These are phyloP conservation scores for Sciurus vulgaris DNA, from an alignment of 2,797 vertebrate genomes.

Conservation along the genomic window DNA sequence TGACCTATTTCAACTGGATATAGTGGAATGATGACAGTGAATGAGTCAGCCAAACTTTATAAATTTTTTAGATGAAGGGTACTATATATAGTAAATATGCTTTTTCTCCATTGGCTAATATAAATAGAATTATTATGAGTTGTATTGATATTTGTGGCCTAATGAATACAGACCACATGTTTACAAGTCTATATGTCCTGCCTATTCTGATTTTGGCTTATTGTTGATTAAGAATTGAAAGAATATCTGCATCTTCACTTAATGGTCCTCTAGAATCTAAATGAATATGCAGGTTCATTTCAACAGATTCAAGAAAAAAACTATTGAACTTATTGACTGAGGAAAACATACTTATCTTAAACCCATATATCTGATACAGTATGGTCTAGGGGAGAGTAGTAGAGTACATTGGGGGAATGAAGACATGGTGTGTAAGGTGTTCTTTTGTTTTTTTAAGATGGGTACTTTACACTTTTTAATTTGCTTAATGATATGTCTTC, in stretches of 20 bases:
- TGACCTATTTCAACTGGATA: neutral
- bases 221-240: neutral
- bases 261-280: neutral
- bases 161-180: neutral
- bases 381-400: neutral
- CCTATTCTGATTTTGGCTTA: neutral
- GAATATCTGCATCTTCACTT: neutral
- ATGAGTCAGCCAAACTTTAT: constrained; percentile 14
- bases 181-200: neutral
- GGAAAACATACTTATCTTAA: neutral
- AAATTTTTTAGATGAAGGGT: constrained; percentile 30
- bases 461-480: neutral
- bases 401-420: neutral
- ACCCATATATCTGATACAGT: neutral
- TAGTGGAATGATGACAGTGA: neutral
- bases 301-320: neutral
- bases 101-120: neutral
- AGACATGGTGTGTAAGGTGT: neutral
- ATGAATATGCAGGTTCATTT: neutral
- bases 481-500: neutral
- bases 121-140: neutral
- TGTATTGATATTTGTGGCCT: neutral
- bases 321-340: neutral
- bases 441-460: neutral
- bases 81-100: neutral